Evolutionary conservation across 1,140 invertebrate genomes (phyloP).

Genomic region (Diabrotica undecimpunctata): DNA sequence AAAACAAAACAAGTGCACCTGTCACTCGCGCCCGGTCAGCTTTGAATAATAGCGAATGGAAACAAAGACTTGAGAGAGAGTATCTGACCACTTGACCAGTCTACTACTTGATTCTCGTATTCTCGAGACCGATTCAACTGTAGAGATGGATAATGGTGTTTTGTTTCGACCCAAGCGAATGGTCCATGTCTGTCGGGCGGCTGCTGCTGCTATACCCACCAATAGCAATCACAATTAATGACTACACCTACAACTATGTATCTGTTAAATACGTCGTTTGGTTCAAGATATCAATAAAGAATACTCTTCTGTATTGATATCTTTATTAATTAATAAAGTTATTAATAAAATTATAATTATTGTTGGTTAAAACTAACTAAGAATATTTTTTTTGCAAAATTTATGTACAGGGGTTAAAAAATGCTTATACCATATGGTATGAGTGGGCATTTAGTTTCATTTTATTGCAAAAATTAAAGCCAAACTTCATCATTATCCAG

Average conservation of each 20-base stretch:
- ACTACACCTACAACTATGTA: neutral
- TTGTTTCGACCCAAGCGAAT: neutral
- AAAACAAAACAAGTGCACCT: constrained; percentile 1
- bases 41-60: constrained; percentile 1
- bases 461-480: too few relatives aligned
- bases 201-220: neutral
- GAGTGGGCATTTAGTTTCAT: too few relatives aligned
- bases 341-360: too few relatives aligned
- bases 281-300: neutral
- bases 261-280: neutral
- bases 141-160: constrained; percentile 2
- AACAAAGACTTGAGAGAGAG: neutral
- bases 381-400: too few relatives aligned
- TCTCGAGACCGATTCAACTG: neutral
- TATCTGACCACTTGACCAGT: constrained; percentile 1
- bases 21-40: neutral
- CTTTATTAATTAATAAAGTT: too few relatives aligned
- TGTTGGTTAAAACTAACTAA: too few relatives aligned
- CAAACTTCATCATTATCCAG: too few relatives aligned
- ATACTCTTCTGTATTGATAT: too few relatives aligned
- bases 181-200: neutral
- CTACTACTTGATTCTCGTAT: neutral
- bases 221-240: neutral
- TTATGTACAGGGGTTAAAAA: too few relatives aligned
- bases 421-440: too few relatives aligned